Evolutionary conservation across 1,140 invertebrate species (phyloP), one percentile per base, ranked within the genome.

Genomic region (Magallana gigas): DNA sequence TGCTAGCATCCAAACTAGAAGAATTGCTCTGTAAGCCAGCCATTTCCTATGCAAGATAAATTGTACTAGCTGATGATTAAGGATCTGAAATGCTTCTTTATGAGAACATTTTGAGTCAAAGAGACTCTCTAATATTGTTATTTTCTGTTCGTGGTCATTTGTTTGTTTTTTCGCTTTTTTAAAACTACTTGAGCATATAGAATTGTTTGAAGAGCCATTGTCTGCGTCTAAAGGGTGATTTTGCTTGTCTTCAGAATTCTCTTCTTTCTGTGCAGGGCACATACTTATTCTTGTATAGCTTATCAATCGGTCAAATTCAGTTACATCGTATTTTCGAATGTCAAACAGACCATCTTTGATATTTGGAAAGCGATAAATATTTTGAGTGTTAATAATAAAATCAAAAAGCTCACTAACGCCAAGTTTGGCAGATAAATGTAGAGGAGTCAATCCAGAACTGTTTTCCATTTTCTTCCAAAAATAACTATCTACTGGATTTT

Each of bases 251-350:
- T 36, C 36, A 36, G 36, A 36, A 36, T 36, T 0, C 1, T 71
- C 68, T 36, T 29, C 36, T 36, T 36, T 36, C 36, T 36, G 36
- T 36, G 36, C 4, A 36, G 36, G 36, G 36, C 36, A 36, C 36
- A 36, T 36, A 5, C 4, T 3, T 3, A 36, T 36, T 5, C 36
- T 36, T 36, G 36, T 29, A 29, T 71, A 71, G 1, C 8, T 1
- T 29, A 71, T 71, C 23, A 36, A 29, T 29, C 68, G 8, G 83
- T 91, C 90, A 9, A 91, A 87, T 84, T 91, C 91, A 1, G 91
- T 91, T 58, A 91, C 86, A 60, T 91, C 91, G 76, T 91, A 91
- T 36, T 87, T 64, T 48, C 90, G 88, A 12, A 91, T 88, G 59
- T 91, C 91, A 85, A 90, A 90, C 1, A 91, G 82, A 12, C 91